Base-by-base conservation (phyloP, 1,140 invertebrate genomes). In the Globodera rostochiensis region DNA sequence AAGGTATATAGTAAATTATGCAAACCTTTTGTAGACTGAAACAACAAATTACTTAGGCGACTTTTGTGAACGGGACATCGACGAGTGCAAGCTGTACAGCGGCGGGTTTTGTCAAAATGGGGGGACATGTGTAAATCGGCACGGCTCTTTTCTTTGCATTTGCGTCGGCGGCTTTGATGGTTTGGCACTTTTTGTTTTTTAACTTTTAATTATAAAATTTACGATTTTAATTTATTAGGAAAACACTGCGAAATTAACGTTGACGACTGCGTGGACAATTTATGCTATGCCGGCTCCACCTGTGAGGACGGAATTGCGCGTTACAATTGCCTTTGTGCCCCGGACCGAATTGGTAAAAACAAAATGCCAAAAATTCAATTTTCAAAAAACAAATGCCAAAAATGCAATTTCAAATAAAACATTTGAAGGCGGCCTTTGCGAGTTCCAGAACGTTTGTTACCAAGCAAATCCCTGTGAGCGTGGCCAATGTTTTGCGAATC, bases 281-380 rank as follows among this genome's bases (percentile, higher is more conserved):
- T 85, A 13, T 86, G 84, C 49, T 87, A 96, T 91, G 93, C 94
- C 84, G 95, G 94, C 67, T 94, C 95, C 0, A 94, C 95, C 0
- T 99, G 97, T 90, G 96, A 96, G 91, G 96, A 98, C 88, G 96
- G 95, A 0, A 95, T 96, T 84, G 96, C 98, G 88, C 94, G 94
- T 78, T 99, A 97, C 91, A 94, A 94, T 89, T 99, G 97, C 90
- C 93, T 94, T 83, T 99, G 97, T 91, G 95, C 95, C 9, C 93
- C 94, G 4, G 96, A 96, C 67, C 98, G 97, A 91, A 85, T 83
- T 47, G 86, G 86, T n/a, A 46, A 49, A 36, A n/a, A 74, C 25
- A 76, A 64, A 66, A 81, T 53, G 25, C 46, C 13, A 53, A 46
- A 57, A 66, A 66, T 47, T 1, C 4, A 57, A 21, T 47, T 60